Conservation (phyloP, 2,888 invertebrate genomes). For the Acanthococcus lagerstroemiae region DNA sequence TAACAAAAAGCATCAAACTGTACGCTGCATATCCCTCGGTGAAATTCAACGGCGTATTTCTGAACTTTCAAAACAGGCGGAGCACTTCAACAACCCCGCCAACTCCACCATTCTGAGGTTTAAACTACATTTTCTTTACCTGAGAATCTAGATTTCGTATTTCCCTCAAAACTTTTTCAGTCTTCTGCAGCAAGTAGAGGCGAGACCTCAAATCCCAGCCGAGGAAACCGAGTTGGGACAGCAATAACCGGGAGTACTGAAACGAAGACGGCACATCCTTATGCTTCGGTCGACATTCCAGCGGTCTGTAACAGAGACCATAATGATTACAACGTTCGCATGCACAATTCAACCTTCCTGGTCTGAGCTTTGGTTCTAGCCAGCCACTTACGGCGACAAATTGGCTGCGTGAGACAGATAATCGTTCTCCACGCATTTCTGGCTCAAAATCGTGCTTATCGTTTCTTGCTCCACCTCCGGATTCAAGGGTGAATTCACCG, state of each 20-base stretch:
- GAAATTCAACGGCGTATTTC: too few relatives aligned
- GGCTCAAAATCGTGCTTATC: slow-evolving; percentile 72
- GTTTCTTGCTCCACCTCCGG: slow-evolving; percentile 71
- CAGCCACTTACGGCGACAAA: slow-evolving; percentile 25
- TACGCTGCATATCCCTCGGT: too few relatives aligned
- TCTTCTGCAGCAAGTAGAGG: slow-evolving; percentile 75
- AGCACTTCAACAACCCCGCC: too few relatives aligned
- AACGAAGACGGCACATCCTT: slow-evolving; percentile 48
- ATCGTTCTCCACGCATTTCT: slow-evolving; percentile 72
- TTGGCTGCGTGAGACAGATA: slow-evolving; percentile 44
- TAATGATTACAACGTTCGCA: not conserved
- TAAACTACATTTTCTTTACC: too few relatives aligned
- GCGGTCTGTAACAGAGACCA: not conserved
- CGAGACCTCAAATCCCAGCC: slow-evolving; percentile 80
- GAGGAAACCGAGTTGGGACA: slow-evolving; percentile 81
- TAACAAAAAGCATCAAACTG: too few relatives aligned
- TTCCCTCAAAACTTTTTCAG: slow-evolving; percentile 80
- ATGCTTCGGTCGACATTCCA: slow-evolving; percentile 29
- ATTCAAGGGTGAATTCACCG: slow-evolving; percentile 58
- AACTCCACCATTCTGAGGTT: too few relatives aligned
- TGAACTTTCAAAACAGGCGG: too few relatives aligned
- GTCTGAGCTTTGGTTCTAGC: not conserved
- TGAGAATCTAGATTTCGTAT: slow-evolving; percentile 87
- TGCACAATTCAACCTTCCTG: not conserved
- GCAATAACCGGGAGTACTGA: slow-evolving; percentile 75